These are phyloP conservation scores for Trichopria drosophilae DNA, from an alignment of 2,888 invertebrate species.

Conservation along the genomic window DNA sequence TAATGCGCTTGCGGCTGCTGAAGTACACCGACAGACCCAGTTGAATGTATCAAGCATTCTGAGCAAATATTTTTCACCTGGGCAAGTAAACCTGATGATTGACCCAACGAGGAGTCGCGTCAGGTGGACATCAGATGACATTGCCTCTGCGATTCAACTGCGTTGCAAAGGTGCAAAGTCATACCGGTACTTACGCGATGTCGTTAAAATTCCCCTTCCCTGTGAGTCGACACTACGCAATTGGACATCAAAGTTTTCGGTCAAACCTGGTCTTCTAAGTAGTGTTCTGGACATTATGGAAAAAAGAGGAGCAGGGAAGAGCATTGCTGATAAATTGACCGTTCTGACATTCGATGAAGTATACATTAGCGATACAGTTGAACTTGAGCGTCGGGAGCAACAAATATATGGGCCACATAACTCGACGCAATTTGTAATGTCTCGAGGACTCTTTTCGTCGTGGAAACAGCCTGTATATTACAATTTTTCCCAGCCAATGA, in stretches of 20 bases:
- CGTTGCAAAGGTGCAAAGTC: conserved; percentile 33
- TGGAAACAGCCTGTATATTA: conserved; percentile 44
- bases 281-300: conserved; percentile 32
- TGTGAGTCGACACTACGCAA: conserved; percentile 31
- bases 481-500: conserved; percentile 38
- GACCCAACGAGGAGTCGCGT: not conserved
- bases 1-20: no score
- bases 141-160: conserved; percentile 16
- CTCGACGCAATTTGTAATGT: conserved; percentile 37
- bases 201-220: conserved; percentile 36
- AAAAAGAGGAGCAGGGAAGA: conserved; percentile 24
- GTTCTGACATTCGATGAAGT: conserved; percentile 38
- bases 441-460: conserved; percentile 30
- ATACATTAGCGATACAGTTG: no score
- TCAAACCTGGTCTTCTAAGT: no score
- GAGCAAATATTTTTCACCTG: conserved; percentile 4
- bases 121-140: conserved; percentile 12
- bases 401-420: conserved; percentile 41
- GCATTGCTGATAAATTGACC: conserved; percentile 24
- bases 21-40: no score
- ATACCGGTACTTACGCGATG: conserved; percentile 32
- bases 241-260: conserved; percentile 37
- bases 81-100: conserved; percentile 1
- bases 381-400: no score
- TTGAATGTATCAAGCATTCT: no score